Conservation (phyloP, 2,797 vertebrate genomes). For the Erethizon dorsatum region DNA sequence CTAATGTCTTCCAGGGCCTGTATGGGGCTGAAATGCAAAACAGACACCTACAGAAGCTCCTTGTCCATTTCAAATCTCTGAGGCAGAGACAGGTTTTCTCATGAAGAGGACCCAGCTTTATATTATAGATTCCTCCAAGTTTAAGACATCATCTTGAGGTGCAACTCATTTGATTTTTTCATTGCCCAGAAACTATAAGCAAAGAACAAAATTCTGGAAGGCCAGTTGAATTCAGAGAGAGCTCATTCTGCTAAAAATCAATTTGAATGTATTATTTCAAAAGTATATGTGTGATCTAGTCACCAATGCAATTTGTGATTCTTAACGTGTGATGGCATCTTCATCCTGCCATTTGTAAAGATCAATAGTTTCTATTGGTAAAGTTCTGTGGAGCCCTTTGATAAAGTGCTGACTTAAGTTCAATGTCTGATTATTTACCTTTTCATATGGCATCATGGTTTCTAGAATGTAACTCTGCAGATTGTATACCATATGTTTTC, state of each 20-base stretch:
- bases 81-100: background rate
- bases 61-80: background rate
- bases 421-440: conserved; percentile 58
- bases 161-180: background rate
- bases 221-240: background rate
- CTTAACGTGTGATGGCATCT: background rate
- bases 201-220: background rate
- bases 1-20: background rate
- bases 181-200: background rate
- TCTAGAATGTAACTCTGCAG: background rate
- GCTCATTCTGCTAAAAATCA: background rate
- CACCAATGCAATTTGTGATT: background rate
- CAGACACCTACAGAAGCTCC: background rate
- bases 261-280: background rate
- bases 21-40: background rate
- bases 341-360: background rate
- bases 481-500: conserved; percentile 58
- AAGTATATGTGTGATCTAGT: background rate
- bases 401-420: conserved; percentile 63
- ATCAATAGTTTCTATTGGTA: background rate
- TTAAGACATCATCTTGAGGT: background rate
- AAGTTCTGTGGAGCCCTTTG: conserved; percentile 31
- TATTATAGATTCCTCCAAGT: background rate
- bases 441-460: conserved; percentile 55
- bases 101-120: background rate